Percentiles rank a stretch among this genome's conserved stretches.
Evolutionary conservation across 2,888 invertebrate species (phyloP).

Genomic region (Acanthoscelides obtectus): DNA sequence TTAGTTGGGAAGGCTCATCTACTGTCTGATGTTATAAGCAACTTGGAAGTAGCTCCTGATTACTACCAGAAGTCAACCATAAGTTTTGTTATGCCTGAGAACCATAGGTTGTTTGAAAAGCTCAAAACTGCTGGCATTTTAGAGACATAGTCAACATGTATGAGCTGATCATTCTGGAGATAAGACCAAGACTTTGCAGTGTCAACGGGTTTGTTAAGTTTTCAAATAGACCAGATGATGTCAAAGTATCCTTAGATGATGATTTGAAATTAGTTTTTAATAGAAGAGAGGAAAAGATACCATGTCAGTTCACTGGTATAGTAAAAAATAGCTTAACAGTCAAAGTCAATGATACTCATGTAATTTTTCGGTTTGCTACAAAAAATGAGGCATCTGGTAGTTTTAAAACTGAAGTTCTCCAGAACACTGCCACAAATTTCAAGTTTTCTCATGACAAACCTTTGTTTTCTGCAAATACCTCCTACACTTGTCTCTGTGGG

Average conservation of each 20-base stretch:
- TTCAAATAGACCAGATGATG: neutral
- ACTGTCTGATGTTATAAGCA: slow-evolving; percentile 82
- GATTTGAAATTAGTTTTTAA: slow-evolving; percentile 26
- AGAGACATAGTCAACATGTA: slow-evolving; percentile 40
- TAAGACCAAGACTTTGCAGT: slow-evolving; percentile 56
- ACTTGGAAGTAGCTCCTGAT: slow-evolving; percentile 74
- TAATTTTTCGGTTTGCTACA: slow-evolving; percentile 42
- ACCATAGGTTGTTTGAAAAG: slow-evolving; percentile 65
- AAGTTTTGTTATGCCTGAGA: slow-evolving; percentile 74
- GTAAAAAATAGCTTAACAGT: slow-evolving; percentile 38
- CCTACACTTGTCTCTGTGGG: slow-evolving; percentile 49
- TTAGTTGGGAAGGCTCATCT: slow-evolving; percentile 83
- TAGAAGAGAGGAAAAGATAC: slow-evolving; percentile 18
- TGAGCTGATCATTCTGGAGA: slow-evolving; percentile 55
- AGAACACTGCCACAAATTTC: slow-evolving; percentile 19
- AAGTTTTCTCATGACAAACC: slow-evolving; percentile 28
- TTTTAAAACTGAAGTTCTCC: slow-evolving; percentile 37
- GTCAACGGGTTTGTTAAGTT: slow-evolving; percentile 54
- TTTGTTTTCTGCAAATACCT: slow-evolving; percentile 48
- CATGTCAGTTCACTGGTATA: slow-evolving; percentile 28
- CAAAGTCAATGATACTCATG: slow-evolving; percentile 29
- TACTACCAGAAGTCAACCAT: slow-evolving; percentile 82
- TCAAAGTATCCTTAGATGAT: slow-evolving; percentile 25
- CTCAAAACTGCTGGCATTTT: slow-evolving; percentile 57
- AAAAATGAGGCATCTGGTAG: slow-evolving; percentile 30